Evolutionary conservation across 1,140 invertebrate species (phyloP), one percentile per base, ranked within the genome.

Genomic region (Drosophila nigrodunni): DNA sequence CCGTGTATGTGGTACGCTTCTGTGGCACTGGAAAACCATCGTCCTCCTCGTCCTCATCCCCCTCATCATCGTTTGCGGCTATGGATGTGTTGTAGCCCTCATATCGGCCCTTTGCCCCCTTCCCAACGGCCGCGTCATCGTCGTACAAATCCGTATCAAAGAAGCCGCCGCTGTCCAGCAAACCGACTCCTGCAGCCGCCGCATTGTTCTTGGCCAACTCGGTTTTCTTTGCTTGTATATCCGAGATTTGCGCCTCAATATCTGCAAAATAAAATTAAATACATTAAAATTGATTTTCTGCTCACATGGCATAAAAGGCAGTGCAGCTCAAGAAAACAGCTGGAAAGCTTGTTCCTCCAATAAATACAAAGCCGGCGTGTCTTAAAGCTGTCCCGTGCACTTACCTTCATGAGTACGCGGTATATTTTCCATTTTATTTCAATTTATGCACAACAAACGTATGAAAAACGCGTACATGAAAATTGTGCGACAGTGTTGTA

Each of bases 21-120:
- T 96, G 94, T 62, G 93, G 94, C 55, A 95, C 95, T 15, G 95
- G 94, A 39, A 94, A 94, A 4, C 94, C 94, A 59, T 96, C 95
- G 91, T 97, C 96, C 88, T 98, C 97, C 89, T 98, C 97, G 52
- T 89, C 90, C 92, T 98, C 98, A 78, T 98, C 97, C 41, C 94
- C 94, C 25, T 87, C 82, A 93, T 98, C 97, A 93, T 98, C 97
- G 93, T 98, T 98, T 0, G 97, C 96, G 60, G 97, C 97, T 93
- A 99, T 99, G 1, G 98, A 99, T 64, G 97, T 98, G 44, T 98
- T 97, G 94, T 99, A 99, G 39, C 97, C 97, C 91, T 97, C 97
- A 93, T 96, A 99, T 92, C 97, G 97, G 18, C 95, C 95, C 60
- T 82, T 92, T 4, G 80, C 82, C 73, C 73, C 77, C 78, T 96